Base-by-base conservation (phyloP, 1,140 invertebrate species). In the Dufourea novaeangliae region DNA sequence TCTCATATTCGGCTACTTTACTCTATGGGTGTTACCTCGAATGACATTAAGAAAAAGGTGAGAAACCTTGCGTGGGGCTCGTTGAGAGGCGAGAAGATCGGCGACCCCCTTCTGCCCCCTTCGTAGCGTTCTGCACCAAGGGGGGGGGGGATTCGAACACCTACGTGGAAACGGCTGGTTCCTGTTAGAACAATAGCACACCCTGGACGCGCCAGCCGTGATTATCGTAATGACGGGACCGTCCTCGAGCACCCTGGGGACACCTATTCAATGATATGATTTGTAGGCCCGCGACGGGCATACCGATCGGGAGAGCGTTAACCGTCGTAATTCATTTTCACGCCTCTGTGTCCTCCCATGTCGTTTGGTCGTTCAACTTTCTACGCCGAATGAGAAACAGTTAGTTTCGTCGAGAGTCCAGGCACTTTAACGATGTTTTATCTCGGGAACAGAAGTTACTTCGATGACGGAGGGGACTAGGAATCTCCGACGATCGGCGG, bases 171-270 rank as follows among this genome's bases (percentile, higher is more conserved):
- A 61, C 57, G 22, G 14, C 14, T 46, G 72, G 54, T 50, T 25
- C 64, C 44, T 32, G 79, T 72, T 79, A 61, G 57, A 81, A 82
- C 80, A 85, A 85, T 85, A 66, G 77, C 46, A 63, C 41, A n/a
- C 20, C 52, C 52, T 50, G 63, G 34, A 66, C 59, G 67, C 63
- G 68, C 68, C 50, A 64, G 72, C 77, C 72, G 41, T 80, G 83
- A 85, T 85, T 85, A 84, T 70, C 57, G 44, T 85, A 85, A 84
- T 81, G 73, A 85, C 82, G 39, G 62, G 61, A 34, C 34, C 54
- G 39, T 66, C 25, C 52, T 46, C 69, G 39, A 46, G 59, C 71
- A 57, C n/a, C 50, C 27, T 27, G 52, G 44, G 29, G n/a, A n/a
- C n/a, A 64, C 57, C 77, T 61, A 32, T 80, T 72, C 71, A 54